A percentile compares a stretch with the other conserved stretches of the same genome.
Evolutionary conservation across 2,888 invertebrate genomes (phyloP).

Genomic region (Apamea crenata): DNA sequence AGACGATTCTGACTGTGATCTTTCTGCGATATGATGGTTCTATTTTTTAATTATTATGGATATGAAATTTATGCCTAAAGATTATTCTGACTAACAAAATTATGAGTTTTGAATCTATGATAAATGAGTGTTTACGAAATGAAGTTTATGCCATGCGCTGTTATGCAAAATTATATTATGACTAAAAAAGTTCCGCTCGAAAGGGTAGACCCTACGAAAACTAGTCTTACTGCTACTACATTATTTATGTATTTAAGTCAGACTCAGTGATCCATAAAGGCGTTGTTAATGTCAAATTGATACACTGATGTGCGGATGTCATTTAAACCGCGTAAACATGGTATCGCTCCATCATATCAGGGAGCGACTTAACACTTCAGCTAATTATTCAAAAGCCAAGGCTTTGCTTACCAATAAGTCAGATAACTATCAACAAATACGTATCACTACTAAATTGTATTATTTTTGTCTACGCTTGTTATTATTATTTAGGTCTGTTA

Average conservation of each 20-base stretch:
- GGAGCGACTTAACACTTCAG: conserved; percentile 16
- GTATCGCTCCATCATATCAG: conserved; percentile 17
- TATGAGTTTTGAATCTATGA: too few species aligned
- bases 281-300: not conserved
- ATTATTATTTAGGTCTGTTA: not conserved
- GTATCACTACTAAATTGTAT: not conserved
- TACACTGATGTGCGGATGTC: not conserved
- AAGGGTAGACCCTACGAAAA: too few species aligned
- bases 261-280: not conserved
- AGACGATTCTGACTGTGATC: too few species aligned
- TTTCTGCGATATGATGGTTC: too few species aligned
- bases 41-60: too few species aligned
- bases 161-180: too few species aligned
- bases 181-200: too few species aligned
- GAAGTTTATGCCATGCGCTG: too few species aligned
- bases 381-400: conserved; percentile 37
- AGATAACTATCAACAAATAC: conserved; percentile 22
- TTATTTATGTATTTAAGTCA: too few species aligned
- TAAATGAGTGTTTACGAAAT: too few species aligned
- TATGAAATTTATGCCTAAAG: too few species aligned
- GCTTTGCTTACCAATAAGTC: not conserved
- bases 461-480: conserved; percentile 20
- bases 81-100: too few species aligned
- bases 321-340: conserved; percentile 5
- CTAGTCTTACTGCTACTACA: not conserved